Evolutionary conservation across 2,113 vertebrate species (phyloP), one percentile per base, ranked within the genome.

Genomic region (Sapayoa aenigma): DNA sequence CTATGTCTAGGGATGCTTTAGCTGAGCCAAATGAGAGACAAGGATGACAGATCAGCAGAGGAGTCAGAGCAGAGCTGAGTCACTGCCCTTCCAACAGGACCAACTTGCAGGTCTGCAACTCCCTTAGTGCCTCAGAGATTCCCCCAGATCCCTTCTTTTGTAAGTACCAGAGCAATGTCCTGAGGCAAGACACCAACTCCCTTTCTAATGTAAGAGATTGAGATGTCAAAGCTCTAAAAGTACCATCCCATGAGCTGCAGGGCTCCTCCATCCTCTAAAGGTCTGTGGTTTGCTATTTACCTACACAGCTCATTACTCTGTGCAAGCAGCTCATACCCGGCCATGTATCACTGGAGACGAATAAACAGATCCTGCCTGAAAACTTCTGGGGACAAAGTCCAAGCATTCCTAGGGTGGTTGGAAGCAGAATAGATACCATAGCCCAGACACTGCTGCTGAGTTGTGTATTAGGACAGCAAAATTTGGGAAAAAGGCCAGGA

Each of bases 391-490:
- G 24, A 46, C 49, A 65, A 53, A 79, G 7, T 9, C 10, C 23
- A 31, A 25, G 14, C 1, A 0, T 7, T 37, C 6, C 49, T 37
- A 41, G 42, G 11, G 18, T 23, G 56, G 31, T n/a, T 5, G 0
- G 30, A 59, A 39, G 7, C 21, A 46, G 25, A 65, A 33, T 9
- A 69, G 62, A 52, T 68, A 56, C 22, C 9, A 4, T 0, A 4
- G 1, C 24, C 6, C n/a, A 41, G 53, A 6, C 9, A 11, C 7
- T n/a, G 14, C 28, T 53, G 55, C 14, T 73, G 39, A n/a, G 28
- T 2, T 46, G 47, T 0, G 0, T 8, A 41, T 44, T 55, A 31
- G 5, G 18, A 23, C 5, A 75, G 52, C n/a, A 67, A 23, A 67
- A 37, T 56, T 19, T 20, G 6, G 23, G 42, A 6, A 19, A 46